Evolutionary conservation across 2,113 vertebrate species (phyloP).

Genomic region (Otolemur garnettii): DNA sequence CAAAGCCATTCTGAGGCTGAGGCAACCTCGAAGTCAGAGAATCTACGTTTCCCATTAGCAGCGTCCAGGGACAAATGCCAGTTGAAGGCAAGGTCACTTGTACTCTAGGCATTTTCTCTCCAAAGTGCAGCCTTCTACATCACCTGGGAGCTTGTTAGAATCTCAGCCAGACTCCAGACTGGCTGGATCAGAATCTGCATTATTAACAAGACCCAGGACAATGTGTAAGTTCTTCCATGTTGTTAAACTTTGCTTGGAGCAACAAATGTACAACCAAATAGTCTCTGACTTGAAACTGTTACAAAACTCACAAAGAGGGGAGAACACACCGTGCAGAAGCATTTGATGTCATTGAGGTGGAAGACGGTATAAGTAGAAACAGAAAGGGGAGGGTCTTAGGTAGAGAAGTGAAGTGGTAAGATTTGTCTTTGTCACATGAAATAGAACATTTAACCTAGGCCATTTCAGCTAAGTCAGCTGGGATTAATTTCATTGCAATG

Average conservation of each 20-base stretch:
- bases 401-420: neutral
- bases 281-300: neutral
- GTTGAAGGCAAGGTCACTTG: constrained; percentile 37
- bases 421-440: constrained; percentile 57
- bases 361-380: neutral
- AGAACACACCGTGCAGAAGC: neutral
- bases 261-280: constrained; percentile 27
- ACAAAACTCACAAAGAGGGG: neutral
- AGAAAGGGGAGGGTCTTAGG: neutral
- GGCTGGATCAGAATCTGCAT: constrained; percentile 63
- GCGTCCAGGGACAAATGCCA: neutral
- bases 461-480: constrained; percentile 11
- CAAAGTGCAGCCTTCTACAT: neutral
- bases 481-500: neutral
- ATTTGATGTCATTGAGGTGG: neutral
- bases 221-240: constrained; percentile 21
- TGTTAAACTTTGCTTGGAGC: constrained; percentile 41
- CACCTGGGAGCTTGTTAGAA: constrained; percentile 59
- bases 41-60: constrained; percentile 33
- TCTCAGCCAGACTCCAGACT: neutral
- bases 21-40: constrained; percentile 4
- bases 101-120: neutral
- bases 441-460: neutral
- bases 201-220: constrained; percentile 66
- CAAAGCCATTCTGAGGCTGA: neutral